Evolutionary conservation across 2,888 invertebrate species (phyloP), one percentile per base, ranked within the genome.

Genomic region (Graphium colonna): DNA sequence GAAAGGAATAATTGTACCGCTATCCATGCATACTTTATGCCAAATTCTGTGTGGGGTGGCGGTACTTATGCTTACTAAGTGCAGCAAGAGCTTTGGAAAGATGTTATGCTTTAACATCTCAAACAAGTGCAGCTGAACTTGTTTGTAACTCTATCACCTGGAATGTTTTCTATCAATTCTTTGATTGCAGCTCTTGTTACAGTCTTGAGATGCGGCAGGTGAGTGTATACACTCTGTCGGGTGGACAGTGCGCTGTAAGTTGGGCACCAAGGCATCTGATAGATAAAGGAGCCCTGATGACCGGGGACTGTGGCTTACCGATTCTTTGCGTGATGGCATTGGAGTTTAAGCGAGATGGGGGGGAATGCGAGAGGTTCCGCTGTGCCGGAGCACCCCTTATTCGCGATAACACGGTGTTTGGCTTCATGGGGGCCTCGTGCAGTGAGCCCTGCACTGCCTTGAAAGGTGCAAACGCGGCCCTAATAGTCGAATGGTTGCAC

Each of bases 321-420:
- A 40, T 66, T 54, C 61, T 69, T 59, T 73, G 74, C 64, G 71
- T 69, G 28, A 75, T 73, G 48, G 42, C 63, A 50, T 63, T 64
- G 58, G n/a, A 4, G 8, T 1, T 3, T 2, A 10, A 12, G 33
- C 47, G 56, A 52, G 41, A 33, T 45, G 21, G 46, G 36, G 13
- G 21, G 9, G 55, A 46, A 64, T 57, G 15, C 57, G 1, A 84
- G 83, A 73, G 60, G 64, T 62, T 77, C 72, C n/a, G 13, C 73
- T 82, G 85, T 71, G 73, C 73, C 16, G 87, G 85, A 57, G 55
- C 85, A 46, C 79, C 85, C 54, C 73, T 86, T 60, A 56, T 81
- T 64, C 65, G 63, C 49, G 64, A 56, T 16, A 39, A 46, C 43
- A 28, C 31, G 53, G 68, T 82, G 58, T 59, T 72, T 17, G 84